Evolutionary conservation across 2,888 invertebrate species (phyloP).

Genomic region (Thalpophila matura): DNA sequence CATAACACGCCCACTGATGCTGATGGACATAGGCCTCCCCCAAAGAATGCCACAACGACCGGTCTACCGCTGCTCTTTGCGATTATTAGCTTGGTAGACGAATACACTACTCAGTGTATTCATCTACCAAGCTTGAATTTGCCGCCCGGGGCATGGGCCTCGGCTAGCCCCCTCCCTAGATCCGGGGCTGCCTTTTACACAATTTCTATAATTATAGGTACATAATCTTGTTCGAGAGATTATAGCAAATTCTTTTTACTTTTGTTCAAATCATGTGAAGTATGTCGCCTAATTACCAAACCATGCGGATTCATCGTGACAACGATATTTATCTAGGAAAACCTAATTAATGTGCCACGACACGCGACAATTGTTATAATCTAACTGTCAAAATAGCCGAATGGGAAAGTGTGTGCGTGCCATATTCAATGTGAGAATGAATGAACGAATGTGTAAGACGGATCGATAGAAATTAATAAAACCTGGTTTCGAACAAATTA

Average conservation of each 20-base stretch:
- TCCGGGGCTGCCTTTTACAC: too few species aligned
- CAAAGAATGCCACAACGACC: too few species aligned
- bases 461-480: not conserved
- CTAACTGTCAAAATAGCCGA: constrained; percentile 46
- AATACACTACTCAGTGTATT: too few species aligned
- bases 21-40: too few species aligned
- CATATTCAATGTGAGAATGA: constrained; percentile 19
- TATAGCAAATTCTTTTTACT: not conserved
- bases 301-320: constrained; percentile 33
- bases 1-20: too few species aligned
- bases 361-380: constrained; percentile 48
- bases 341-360: constrained; percentile 22
- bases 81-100: too few species aligned
- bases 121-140: too few species aligned
- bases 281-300: constrained; percentile 2
- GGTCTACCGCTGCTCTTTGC: too few species aligned
- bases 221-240: not conserved
- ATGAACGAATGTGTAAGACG: constrained; percentile 6
- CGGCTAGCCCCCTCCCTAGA: too few species aligned
- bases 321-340: constrained; percentile 33
- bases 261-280: not conserved
- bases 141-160: too few species aligned
- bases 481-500: too few species aligned
- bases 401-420: constrained; percentile 37
- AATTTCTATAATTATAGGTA: not conserved